Base-by-base conservation (phyloP, 2,888 invertebrate species). In the Parnassius mnemosyne region DNA sequence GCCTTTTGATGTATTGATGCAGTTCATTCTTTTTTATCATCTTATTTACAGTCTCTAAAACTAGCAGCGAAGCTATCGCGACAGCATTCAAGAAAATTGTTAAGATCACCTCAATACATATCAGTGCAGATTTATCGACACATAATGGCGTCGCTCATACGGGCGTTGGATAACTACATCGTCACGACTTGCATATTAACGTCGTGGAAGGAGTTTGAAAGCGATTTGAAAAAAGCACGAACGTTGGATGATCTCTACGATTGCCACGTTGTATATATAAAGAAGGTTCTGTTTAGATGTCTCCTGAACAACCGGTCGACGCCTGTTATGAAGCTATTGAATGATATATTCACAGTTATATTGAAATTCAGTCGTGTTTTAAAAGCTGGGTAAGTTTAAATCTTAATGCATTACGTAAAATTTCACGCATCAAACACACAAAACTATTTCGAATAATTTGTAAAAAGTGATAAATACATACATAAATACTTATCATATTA, bases 121-220 rank as follows among this genome's bases (percentile, higher is more conserved):
- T 92, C 93, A 58, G 82, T 96, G 10, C 96, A 96, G 75, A 89
- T 94, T 63, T 94, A 94, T 72, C 92, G 96, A 0, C 95, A 96
- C 75, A 92, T 94, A 20, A 95, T 96, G 94, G 94, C 94, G 42
- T 95, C 96, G 62, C 94, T 96, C 76, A 93, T 96, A 53, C 93
- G 95, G 63, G 94, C 95, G 0, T 79, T 96, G 41, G 95, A 96
- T 78, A 95, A 94, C 83, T 96, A 96, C 77, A 93, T 96, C 59
- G 94, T 95, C 1, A 95, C 95, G 0, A 95, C 94, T 57, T 96
- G 96, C 42, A 88, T 96, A 42, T 94, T 95, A 58, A 92, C 94
- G 0, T 95, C 95, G 2, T 96, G 96, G 96, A 93, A 93, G 2
- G 93, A 94, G 65, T 95, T 96, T 68, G 94, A 95, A 71, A 93